phyloP scores from a whole-genome alignment of 2,888 invertebrate genomes.

The Suillia variegata region DNA sequence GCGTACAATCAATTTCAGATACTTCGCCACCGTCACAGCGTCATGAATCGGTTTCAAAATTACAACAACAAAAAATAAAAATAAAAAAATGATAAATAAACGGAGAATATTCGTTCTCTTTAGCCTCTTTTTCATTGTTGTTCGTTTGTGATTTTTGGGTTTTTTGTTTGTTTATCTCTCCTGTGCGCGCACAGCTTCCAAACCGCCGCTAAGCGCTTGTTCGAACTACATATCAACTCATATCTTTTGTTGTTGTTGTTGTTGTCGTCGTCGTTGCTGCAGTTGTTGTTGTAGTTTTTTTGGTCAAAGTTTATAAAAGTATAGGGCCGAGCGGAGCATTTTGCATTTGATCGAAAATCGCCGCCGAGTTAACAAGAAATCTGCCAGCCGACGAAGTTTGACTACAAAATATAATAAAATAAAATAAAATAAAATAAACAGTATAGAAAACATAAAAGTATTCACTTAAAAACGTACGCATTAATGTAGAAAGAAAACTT shows the following conservation, averaged over 20 bases:
- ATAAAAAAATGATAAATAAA: no score
- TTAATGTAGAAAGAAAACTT: no score
- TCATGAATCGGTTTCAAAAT: no score
- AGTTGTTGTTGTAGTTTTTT: background rate
- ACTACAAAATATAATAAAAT: no score
- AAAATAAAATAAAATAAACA: no score
- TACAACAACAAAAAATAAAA: no score
- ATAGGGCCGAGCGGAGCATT: constrained; percentile 48
- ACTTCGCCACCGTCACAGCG: no score
- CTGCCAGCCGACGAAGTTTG: no score
- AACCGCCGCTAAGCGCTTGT: background rate
- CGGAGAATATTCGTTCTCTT: no score
- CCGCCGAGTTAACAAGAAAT: constrained; percentile 29
- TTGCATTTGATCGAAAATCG: constrained; percentile 48
- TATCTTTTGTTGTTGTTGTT: background rate
- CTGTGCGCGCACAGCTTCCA: background rate
- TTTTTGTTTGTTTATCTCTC: background rate
- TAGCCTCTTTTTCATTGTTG: background rate
- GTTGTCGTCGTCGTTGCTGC: background rate
- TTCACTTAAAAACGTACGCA: no score
- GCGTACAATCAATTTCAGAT: no score
- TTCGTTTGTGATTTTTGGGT: background rate
- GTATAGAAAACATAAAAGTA: no score
- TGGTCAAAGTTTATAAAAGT: constrained; percentile 46
- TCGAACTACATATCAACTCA: background rate